Base-by-base conservation (phyloP, 2,888 invertebrate genomes). In the Gasteruption jaculator region DNA sequence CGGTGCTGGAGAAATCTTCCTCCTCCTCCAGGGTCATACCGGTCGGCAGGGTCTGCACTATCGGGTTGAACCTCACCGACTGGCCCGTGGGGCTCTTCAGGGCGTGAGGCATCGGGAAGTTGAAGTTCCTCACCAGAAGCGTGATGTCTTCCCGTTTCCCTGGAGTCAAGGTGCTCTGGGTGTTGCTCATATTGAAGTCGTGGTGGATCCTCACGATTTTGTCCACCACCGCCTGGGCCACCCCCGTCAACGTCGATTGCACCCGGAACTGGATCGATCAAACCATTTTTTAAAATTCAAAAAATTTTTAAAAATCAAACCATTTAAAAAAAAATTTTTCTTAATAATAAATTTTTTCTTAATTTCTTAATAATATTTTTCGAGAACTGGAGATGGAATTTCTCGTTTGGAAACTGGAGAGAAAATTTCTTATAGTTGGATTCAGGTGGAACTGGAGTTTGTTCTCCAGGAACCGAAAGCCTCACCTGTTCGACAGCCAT, bases 151-250 rank as follows among this genome's bases (percentile, higher is more conserved):
- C 90, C 22, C 89, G 77, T 27, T 83, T 82, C 55, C 77, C 76
- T 1, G 74, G 77, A 1, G 73, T 65, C 45, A 50, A 45, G 26
- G 62, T 74, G 27, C 74, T 60, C 33, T 73, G 76, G 1, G 71
- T 64, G 42, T 71, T 73, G 31, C 75, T 78, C 71, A 85, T 80
- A 61, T 82, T 88, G 45, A 82, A 80, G 31, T 88, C 85, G 29
- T 88, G 85, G 63, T 91, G 91, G 43, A 86, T 79, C n/a, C 87
- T 76, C 10, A 88, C 86, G 2, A 89, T 82, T 68, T 86, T 86
- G 61, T 91, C 85, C 0, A 92, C 81, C 0, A 90, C 90, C 0
- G 87, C 84, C 71, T 92, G 91, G 10, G 91, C 88, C 31, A 92
- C 90, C 22, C 84, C 83, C 14, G 81, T 83, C 50, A 92, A 74